Conservation (phyloP, 2,888 invertebrate species). For the Apocheima hispidaria region DNA sequence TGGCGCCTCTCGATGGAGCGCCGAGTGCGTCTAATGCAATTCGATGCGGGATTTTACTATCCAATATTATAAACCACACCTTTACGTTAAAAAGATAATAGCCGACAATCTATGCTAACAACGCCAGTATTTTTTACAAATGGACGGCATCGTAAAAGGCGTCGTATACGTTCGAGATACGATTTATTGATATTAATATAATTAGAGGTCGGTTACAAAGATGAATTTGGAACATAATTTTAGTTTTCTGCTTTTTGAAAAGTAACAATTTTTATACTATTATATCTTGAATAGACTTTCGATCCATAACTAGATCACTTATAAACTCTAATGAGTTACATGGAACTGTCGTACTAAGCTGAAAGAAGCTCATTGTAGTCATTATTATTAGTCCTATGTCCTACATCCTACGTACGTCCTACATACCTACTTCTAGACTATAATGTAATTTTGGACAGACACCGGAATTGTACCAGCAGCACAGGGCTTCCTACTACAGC, state of each 20-base stretch:
- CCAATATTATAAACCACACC: constrained; percentile 64
- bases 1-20: constrained; percentile 52
- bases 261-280: no score
- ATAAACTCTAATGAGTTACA: no score
- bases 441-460: no score
- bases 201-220: constrained; percentile 15
- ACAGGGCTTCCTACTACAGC: no score
- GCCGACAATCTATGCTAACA: constrained; percentile 39
- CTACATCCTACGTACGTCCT: no score
- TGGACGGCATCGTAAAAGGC: constrained; percentile 30
- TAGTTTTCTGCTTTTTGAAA: neutral
- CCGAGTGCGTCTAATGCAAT: constrained; percentile 66
- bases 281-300: no score
- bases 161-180: constrained; percentile 15
- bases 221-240: neutral
- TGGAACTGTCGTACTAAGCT: no score
- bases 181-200: constrained; percentile 29
- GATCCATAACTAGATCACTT: no score
- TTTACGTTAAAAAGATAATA: constrained; percentile 46
- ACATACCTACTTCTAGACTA: no score
- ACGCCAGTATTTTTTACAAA: constrained; percentile 29
- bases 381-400: no score
- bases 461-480: no score
- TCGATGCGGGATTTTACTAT: constrained; percentile 69
- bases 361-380: no score